Percentiles rank a stretch among this genome's conserved stretches.
Conservation (phyloP, 2,797 vertebrate genomes). For the Cuculus canorus region DNA sequence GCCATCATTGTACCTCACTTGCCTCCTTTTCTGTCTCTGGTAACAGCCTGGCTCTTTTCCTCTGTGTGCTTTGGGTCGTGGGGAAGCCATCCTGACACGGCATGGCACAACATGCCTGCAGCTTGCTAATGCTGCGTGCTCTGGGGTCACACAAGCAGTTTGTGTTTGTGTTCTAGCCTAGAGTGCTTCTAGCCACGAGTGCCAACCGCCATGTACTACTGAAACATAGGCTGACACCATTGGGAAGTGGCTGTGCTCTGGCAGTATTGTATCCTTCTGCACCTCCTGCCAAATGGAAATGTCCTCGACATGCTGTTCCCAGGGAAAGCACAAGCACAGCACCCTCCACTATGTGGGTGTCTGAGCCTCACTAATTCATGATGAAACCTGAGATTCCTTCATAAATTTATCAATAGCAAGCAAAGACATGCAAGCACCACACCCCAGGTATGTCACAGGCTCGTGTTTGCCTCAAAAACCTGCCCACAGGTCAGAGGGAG, state of each 20-base stretch:
- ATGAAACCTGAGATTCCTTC: background rate
- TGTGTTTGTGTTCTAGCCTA: too few species aligned
- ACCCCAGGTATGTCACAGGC: background rate
- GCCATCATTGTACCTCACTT: background rate
- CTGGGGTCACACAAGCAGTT: background rate
- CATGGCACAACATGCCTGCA: accelerated
- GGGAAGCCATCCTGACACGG: background rate
- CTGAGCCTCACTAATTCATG: accelerated
- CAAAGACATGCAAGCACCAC: accelerated
- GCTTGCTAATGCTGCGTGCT: accelerated
- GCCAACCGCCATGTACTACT: background rate
- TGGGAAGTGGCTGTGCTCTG: background rate
- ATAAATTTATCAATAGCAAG: accelerated
- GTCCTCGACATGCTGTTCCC: background rate
- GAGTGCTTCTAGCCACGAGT: background rate
- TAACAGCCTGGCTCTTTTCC: background rate
- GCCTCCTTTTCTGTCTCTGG: background rate
- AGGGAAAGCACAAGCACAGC: background rate
- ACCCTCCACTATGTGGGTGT: background rate
- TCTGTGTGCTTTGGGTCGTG: accelerated
- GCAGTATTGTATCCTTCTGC: background rate
- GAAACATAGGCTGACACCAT: background rate
- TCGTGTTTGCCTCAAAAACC: background rate
- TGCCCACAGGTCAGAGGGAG: background rate
- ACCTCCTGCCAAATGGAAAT: background rate